Percentiles rank a stretch among this genome's conserved stretches.
These are phyloP conservation scores for Forficula auricularia DNA, from an alignment of 1,140 invertebrate genomes.

Conservation along the genomic window DNA sequence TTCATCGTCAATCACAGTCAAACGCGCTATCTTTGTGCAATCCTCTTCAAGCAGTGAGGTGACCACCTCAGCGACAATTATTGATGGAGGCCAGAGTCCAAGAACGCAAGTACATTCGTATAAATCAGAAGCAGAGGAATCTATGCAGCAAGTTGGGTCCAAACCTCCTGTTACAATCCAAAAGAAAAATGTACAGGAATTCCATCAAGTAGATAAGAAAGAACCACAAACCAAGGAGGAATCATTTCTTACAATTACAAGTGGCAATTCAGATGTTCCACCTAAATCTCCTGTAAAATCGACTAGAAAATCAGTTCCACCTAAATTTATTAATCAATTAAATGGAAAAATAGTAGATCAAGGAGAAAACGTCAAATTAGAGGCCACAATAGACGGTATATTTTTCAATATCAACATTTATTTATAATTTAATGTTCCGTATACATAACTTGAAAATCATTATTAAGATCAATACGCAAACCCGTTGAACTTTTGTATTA, in stretches of 20 bases:
- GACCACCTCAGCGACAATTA: constrained; percentile 8
- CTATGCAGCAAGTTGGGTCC: constrained; percentile 18
- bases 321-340: constrained; percentile 47
- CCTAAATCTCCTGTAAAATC: constrained; percentile 24
- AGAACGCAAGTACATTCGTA: constrained; percentile 17
- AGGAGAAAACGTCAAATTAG: constrained; percentile 45
- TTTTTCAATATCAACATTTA: not conserved
- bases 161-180: constrained; percentile 15
- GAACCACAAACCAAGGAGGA: constrained; percentile 20
- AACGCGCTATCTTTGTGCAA: constrained; percentile 26
- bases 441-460: no score
- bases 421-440: constrained; percentile 3
- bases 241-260: constrained; percentile 5
- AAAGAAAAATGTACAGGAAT: constrained; percentile 11
- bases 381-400: constrained; percentile 53
- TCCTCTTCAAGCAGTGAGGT: constrained; percentile 22
- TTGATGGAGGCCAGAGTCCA: not conserved
- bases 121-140: constrained; percentile 20
- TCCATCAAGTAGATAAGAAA: constrained; percentile 24
- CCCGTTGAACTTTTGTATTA: constrained; percentile 3
- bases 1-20: constrained; percentile 25
- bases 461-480: no score
- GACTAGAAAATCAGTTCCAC: constrained; percentile 36
- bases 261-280: not conserved
- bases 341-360: constrained; percentile 60